Evolutionary conservation across 2,888 invertebrate species (phyloP).

Genomic region (Rhagonycha fulva): DNA sequence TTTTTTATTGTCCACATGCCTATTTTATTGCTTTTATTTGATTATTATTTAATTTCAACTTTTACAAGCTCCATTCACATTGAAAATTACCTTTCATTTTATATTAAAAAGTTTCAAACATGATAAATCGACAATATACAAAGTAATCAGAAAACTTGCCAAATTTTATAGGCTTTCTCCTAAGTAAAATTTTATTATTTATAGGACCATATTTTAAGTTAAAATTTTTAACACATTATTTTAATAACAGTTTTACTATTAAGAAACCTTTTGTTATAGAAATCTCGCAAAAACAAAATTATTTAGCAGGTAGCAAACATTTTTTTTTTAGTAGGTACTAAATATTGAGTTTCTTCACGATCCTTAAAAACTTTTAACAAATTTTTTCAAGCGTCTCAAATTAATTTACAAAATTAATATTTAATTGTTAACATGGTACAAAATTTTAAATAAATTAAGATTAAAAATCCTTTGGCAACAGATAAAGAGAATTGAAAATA

Average conservation of each 20-base stretch:
- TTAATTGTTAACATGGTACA: neutral
- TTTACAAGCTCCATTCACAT: neutral
- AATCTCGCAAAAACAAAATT: too few species aligned
- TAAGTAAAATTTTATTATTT: neutral
- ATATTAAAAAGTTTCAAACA: neutral
- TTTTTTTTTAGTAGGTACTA: neutral
- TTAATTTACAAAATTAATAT: neutral
- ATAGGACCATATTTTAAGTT: neutral
- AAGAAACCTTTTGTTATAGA: neutral
- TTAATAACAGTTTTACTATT: neutral
- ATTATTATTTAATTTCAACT: neutral
- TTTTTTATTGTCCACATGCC: constrained; percentile 5
- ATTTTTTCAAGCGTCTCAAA: neutral
- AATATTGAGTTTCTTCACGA: neutral
- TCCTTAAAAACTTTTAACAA: neutral
- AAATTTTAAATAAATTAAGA: too few species aligned
- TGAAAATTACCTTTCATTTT: neutral
- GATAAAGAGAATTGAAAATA: too few species aligned
- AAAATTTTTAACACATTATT: neutral
- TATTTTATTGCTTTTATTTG: neutral
- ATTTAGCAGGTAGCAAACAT: too few species aligned
- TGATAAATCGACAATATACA: neutral
- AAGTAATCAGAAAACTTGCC: neutral
- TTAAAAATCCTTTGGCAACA: too few species aligned
- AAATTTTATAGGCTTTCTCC: neutral